phyloP scores from a whole-genome alignment of 2,113 vertebrate species.

The Tursiops truncatus region DNA sequence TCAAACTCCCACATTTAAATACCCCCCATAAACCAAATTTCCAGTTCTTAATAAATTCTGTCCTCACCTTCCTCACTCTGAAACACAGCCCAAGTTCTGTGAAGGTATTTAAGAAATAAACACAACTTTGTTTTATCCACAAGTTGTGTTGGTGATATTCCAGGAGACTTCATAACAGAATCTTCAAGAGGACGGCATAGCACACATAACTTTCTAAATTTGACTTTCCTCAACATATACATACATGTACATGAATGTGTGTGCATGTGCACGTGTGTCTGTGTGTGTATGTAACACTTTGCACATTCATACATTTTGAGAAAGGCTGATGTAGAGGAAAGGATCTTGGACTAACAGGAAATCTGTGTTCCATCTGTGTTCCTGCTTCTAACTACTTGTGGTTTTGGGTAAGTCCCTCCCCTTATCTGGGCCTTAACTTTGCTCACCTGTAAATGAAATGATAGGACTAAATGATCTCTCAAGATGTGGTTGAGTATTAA shows the following conservation, averaged over 20 bases:
- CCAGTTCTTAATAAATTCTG: neutral
- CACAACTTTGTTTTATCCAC: neutral
- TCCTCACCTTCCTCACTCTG: neutral
- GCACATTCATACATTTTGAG: neutral
- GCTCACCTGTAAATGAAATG: neutral
- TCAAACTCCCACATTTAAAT: neutral
- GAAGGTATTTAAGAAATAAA: neutral
- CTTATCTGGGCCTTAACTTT: neutral
- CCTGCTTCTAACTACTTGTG: neutral
- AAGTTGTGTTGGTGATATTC: neutral
- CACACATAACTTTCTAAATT: neutral
- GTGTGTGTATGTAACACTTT: neutral
- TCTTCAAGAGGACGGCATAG: neutral
- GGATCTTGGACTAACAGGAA: neutral
- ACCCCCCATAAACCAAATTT: neutral
- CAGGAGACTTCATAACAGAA: neutral
- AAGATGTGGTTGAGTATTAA: neutral
- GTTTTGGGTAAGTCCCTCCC: neutral
- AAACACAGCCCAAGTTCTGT: neutral
- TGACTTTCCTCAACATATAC: neutral
- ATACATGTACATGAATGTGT: neutral
- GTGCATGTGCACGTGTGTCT: neutral
- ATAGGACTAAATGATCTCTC: neutral
- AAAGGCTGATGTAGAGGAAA: neutral
- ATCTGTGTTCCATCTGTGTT: neutral